These are phyloP conservation scores for Drosophila borborema DNA, from an alignment of 2,888 invertebrate species.

Conservation along the genomic window DNA sequence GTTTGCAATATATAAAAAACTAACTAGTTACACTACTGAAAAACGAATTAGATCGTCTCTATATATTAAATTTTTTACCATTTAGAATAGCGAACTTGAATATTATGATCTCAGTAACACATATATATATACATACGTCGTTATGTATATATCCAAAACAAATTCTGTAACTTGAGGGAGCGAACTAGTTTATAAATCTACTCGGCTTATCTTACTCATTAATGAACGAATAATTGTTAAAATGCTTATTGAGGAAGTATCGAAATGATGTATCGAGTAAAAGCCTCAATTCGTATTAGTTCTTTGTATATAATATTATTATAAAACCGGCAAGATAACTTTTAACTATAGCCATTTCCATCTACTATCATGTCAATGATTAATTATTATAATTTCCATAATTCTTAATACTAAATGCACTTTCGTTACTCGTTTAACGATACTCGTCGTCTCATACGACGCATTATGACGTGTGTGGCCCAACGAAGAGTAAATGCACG, in stretches of 20 bases:
- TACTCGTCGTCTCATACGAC: background rate
- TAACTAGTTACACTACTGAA: too few relatives aligned
- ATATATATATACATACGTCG: too few relatives aligned
- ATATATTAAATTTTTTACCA: too few relatives aligned
- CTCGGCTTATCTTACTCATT: background rate
- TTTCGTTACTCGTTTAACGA: background rate
- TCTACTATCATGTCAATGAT: too few relatives aligned
- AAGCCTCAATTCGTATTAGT: background rate
- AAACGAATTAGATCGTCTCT: too few relatives aligned
- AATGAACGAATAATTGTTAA: background rate
- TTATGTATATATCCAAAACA: too few relatives aligned
- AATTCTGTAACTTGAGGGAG: background rate
- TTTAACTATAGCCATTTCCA: too few relatives aligned
- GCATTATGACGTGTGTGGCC: constrained; percentile 11
- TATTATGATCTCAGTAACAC: too few relatives aligned
- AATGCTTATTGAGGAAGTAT: background rate
- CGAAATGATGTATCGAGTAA: background rate
- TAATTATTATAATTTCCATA: background rate
- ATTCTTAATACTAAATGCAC: background rate
- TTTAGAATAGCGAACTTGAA: too few relatives aligned
- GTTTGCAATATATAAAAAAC: too few relatives aligned
- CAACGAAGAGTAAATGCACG: background rate
- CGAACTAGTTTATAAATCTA: background rate
- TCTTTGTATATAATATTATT: background rate
- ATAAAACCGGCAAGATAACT: background rate